Base-by-base conservation (phyloP, 2,113 vertebrate species). In the Odocoileus virginianus region DNA sequence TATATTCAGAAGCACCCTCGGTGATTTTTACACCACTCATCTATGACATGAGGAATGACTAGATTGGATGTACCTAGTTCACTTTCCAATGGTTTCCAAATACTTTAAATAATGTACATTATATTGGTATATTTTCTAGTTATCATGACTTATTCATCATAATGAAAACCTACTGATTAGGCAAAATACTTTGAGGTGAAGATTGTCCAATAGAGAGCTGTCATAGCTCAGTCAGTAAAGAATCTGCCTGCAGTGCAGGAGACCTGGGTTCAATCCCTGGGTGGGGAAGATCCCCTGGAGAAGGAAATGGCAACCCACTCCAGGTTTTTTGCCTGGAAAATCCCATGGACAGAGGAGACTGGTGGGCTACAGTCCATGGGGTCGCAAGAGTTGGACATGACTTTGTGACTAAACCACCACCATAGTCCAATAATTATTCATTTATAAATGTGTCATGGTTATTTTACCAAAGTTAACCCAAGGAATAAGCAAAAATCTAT, bases 381-480 rank as follows among this genome's bases (percentile, higher is more conserved):
- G n/a, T 6, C 21, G 1, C 67, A 71, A 40, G n/a, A 71, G 19
- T 3, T 40, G 19, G n/a, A 40, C n/a, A 71, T 40, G n/a, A 71
- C 67, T 71, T 71, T 40, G 67, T 71, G n/a, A 71, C 67, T 71
- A 40, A 13, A 40, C n/a, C 19, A 40, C 19, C 67, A 71, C 16
- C 4, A 71, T 12, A 91, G 60, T 71, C n/a, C 9, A 36, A 93
- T 87, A 64, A 83, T 27, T 78, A 58, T 57, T 76, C 43, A 96
- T 36, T 61, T 14, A 67, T 64, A 90, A 94, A 71, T 71, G 27
- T 1, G 43, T 57, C 8, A 76, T 67, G n/a, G 7, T 47, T 43
- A n/a, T 87, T 79, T 17, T 95, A 90, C 12, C 90, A 76, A 88
- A 97, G 96, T 94, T 58, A 71, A 57, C 30, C 36, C n/a, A 83